Percentiles rank a stretch among this genome's conserved stretches.
These are phyloP conservation scores for Emydoidea blandingii DNA, from an alignment of 2,797 vertebrate species.

Conservation along the genomic window DNA sequence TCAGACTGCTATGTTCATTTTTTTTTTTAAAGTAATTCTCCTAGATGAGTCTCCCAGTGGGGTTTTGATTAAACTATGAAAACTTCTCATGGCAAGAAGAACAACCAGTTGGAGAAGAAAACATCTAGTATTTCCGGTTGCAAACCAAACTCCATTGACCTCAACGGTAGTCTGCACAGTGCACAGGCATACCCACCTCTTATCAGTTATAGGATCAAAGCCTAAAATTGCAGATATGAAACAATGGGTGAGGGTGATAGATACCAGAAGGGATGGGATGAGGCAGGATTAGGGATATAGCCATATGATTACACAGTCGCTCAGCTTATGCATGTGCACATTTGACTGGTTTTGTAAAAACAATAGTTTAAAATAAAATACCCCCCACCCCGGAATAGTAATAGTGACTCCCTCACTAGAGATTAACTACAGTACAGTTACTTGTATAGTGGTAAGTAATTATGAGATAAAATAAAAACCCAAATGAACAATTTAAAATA, in stretches of 20 bases:
- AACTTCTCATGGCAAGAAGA: conserved; percentile 23
- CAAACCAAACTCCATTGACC: conserved; percentile 52
- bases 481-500: conserved; percentile 27
- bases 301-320: background rate
- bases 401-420: background rate
- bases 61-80: conserved; percentile 56
- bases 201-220: conserved; percentile 55
- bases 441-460: background rate
- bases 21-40: conserved; percentile 32
- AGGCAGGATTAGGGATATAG: background rate
- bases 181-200: background rate
- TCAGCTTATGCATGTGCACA: background rate
- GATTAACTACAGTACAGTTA: background rate
- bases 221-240: conserved; percentile 8
- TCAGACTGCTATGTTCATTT: conserved; percentile 39
- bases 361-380: background rate
- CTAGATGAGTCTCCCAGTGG: conserved; percentile 48
- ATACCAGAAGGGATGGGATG: background rate
- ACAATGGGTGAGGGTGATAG: background rate
- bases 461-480: conserved; percentile 36
- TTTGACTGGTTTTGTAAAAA: background rate
- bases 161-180: conserved; percentile 55
- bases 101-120: conserved; percentile 54
- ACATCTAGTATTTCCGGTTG: conserved; percentile 18
- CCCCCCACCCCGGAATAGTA: no score